These are phyloP conservation scores for Struthio camelus DNA, from an alignment of 2,113 vertebrate genomes.

Conservation along the genomic window DNA sequence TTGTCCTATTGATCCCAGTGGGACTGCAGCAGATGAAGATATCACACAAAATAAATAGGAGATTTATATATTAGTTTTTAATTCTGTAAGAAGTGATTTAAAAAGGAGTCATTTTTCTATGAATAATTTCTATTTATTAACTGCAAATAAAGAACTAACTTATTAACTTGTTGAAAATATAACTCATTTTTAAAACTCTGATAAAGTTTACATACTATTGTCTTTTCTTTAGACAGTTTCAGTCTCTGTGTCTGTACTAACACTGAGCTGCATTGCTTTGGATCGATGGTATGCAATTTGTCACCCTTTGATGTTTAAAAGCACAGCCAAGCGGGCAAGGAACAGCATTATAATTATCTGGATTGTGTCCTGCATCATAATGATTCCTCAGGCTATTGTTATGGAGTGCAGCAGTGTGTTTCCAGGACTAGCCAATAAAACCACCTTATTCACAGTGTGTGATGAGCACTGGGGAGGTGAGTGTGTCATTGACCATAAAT, in stretches of 20 bases:
- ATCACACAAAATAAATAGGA: neutral
- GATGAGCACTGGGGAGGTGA: conserved; percentile 95
- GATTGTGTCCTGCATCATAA: conserved; percentile 92
- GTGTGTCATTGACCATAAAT: conserved; percentile 26
- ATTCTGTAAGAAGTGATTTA: neutral
- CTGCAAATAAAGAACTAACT: neutral
- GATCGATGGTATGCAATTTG: conserved; percentile 99
- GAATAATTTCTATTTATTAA: neutral
- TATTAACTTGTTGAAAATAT: neutral
- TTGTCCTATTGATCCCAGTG: neutral
- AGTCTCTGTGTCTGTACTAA: conserved; percentile 95
- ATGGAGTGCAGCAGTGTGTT: conserved; percentile 93
- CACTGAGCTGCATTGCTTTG: conserved; percentile 94
- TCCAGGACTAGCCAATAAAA: conserved; percentile 94
- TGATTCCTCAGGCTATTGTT: conserved; percentile 96
- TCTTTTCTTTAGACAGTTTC: conserved; percentile 87
- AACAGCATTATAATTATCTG: conserved; percentile 94
- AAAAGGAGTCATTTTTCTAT: neutral
- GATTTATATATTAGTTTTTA: neutral
- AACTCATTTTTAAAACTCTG: neutral
- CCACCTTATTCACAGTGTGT: conserved; percentile 93
- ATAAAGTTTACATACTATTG: neutral
- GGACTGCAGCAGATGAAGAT: neutral
- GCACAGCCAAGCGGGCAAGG: conserved; percentile 91
- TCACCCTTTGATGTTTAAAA: conserved; percentile 98